Evolutionary conservation across 2,113 vertebrate species (phyloP), one percentile per base, ranked within the genome.

Genomic region (Spermophilus dauricus): DNA sequence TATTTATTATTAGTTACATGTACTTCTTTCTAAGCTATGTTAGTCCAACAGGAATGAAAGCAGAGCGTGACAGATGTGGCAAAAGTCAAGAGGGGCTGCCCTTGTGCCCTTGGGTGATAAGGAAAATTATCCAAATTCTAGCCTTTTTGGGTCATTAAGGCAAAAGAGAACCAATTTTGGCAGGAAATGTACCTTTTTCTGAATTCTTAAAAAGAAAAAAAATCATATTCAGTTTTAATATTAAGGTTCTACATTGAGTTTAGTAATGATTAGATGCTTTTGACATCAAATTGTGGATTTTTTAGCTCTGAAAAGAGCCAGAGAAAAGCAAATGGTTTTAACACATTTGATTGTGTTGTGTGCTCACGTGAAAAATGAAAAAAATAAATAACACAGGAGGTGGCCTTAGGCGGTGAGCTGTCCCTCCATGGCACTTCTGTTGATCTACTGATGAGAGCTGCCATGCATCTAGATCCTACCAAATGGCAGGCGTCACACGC

Each of bases 241-340:
- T 34, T 77, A 76, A 87, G 39, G 45, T 32, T 83, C 73, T 75
- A 42, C 14, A 69, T 69, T 89, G 42, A 83, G 45, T 22, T 78
- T 24, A 75, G 56, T 76, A 67, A 72, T 42, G 73, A 92, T 84
- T 63, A 81, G 34, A 65, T 89, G 76, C 70, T 94, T 94, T 76
- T 72, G 37, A 95, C 26, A 42, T 39, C 28, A 65, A 65, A 78
- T 32, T 53, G 48, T 81, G 13, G 42, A 45, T 72, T 78, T 70
- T 82, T 91, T 51, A 51, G 12, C 61, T 86, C 61, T 63, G 75
- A 63, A 89, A 94, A 93, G 77, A 86, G 78, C 8, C 6, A 69
- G 39, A 53, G 37, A 45, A 73, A 85, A 89, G 18, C 39, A 61
- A 86, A 77, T n/a, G 32, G 61, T 37, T 91, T 87, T 16, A 20